Evolutionary conservation across 1,140 invertebrate species (phyloP).

Genomic region (Nephotettix cincticeps): DNA sequence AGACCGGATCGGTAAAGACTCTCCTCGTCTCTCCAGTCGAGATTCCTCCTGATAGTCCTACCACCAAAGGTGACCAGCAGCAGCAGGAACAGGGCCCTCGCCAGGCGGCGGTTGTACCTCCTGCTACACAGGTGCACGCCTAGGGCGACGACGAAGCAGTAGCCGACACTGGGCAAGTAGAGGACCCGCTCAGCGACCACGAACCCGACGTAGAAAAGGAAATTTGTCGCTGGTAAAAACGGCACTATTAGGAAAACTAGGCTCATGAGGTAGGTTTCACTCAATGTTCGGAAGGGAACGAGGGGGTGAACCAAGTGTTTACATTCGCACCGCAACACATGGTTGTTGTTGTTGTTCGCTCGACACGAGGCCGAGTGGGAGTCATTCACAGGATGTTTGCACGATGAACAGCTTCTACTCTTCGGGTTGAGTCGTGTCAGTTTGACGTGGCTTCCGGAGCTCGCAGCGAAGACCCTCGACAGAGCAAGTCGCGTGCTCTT

Average conservation of each 20-base stretch:
- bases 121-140: conserved; percentile 49
- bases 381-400: conserved; percentile 32
- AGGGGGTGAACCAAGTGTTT: conserved; percentile 28
- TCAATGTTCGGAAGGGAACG: neutral
- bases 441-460: neutral
- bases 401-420: conserved; percentile 13
- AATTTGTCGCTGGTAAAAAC: conserved; percentile 92
- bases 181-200: conserved; percentile 94
- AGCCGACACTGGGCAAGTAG: conserved; percentile 94
- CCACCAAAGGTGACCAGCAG: conserved; percentile 69
- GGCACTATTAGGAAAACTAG: conserved; percentile 81
- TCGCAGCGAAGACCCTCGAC: neutral
- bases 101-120: conserved; percentile 42
- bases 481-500: neutral
- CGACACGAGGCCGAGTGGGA: conserved; percentile 52
- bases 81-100: conserved; percentile 47
- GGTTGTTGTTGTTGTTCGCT: conserved; percentile 52
- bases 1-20: conserved; percentile 89
- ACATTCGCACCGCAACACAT: conserved; percentile 48
- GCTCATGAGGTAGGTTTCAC: conserved; percentile 30
- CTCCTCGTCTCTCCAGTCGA: conserved; percentile 92
- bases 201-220: conserved; percentile 95
- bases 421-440: neutral
- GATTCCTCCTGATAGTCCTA: conserved; percentile 79
- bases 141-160: conserved; percentile 83